Percentiles rank a stretch among this genome's conserved stretches.
These are phyloP conservation scores for Misgurnus mizolepis DNA, from an alignment of 2,113 vertebrate genomes.

Conservation along the genomic window DNA sequence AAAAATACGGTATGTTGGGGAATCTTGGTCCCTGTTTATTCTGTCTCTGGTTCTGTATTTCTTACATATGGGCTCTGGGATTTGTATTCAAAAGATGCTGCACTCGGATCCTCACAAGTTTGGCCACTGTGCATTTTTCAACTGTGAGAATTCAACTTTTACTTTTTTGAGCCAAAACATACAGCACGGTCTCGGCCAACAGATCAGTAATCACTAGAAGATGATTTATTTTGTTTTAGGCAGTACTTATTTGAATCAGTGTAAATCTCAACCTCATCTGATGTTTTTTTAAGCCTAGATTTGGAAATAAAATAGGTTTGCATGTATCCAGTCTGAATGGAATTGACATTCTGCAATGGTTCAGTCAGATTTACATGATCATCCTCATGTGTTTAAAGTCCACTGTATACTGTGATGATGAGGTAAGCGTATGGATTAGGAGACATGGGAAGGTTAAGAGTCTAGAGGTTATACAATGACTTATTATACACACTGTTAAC, in stretches of 20 bases:
- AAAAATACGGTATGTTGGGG: neutral
- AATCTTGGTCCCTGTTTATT: neutral
- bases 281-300: neutral
- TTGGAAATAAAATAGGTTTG: neutral
- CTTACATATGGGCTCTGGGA: neutral
- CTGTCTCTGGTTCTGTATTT: neutral
- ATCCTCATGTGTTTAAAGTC: constrained; percentile 20
- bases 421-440: neutral
- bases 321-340: neutral
- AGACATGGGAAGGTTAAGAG: constrained; percentile 14
- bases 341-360: neutral
- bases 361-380: constrained; percentile 23
- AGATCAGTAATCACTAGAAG: constrained; percentile 52
- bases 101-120: neutral
- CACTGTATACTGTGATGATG: neutral
- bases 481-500: neutral
- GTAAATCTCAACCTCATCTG: neutral
- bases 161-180: constrained; percentile 41
- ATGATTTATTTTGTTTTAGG: constrained; percentile 57
- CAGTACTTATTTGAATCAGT: neutral
- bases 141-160: constrained; percentile 40
- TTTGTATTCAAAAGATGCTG: too few relatives aligned
- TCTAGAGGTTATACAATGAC: neutral
- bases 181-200: constrained; percentile 50
- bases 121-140: constrained; percentile 11